Base-by-base conservation (phyloP, 37 sponge, comb jelly and placozoan species). In the Tethya wilhelma region DNA sequence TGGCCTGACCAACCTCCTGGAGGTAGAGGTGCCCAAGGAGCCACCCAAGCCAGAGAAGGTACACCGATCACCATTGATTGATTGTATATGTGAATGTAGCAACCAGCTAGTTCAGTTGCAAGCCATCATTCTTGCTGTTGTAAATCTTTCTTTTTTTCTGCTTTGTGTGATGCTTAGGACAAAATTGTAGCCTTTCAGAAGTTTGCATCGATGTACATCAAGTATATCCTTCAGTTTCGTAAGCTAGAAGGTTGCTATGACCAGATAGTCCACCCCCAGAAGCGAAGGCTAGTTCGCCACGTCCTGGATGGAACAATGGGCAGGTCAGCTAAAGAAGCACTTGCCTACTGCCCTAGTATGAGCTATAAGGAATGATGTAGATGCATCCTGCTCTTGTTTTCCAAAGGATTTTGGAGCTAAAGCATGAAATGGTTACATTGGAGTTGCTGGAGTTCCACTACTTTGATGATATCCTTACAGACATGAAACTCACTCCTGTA, bases 401-500 rank as follows among this genome's bases (percentile, higher is more conserved):
- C 44, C 42, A 9, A 42, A 93, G 99, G 89, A 85, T 98, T 12
- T 79, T 98, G 71, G 99, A 98, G 78, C 67, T 98, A 67, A 98
- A 96, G 78, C 78, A 94, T 42, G 99, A 96, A 67, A 91, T 98
- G 99, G 85, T 96, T n/a, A 82, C 67, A 2, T 73, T 98, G 57
- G 99, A 94, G 38, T 29, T 94, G 30, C 84, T 96, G 60, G 99
- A 98, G 73, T 98, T 76, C 62, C 97, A 96, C 78, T 98, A 94
- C 85, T 94, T 96, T 74, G 99, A 98, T 80, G 99, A 98, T 74
- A 77, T 98, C 37, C 82, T 98, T 14, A 55, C 86, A 2, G 96
- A 96, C 72, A 87, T 96, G 93, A 98, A 98, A 65, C 95, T 98
- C 20, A 93, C 95, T n/a, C 99, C 99, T 38, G 94, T 93, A 46